Conservation (phyloP, 2,888 invertebrate genomes). For the Linyphia triangularis region DNA sequence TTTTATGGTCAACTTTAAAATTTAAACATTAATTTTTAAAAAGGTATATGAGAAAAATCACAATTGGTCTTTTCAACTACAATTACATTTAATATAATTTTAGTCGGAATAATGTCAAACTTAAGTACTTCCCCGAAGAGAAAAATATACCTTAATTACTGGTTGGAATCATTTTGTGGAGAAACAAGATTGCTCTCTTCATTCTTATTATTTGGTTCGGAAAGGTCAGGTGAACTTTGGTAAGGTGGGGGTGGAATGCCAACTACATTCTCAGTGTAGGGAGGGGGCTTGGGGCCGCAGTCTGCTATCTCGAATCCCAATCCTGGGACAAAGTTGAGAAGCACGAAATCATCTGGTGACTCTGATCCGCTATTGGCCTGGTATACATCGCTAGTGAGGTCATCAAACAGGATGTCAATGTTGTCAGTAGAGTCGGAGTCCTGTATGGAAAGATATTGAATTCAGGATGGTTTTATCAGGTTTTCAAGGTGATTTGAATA, state of each 20-base stretch:
- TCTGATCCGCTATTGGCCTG: slow-evolving; percentile 32
- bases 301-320: slow-evolving; percentile 81
- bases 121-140: background rate
- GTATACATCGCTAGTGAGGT: slow-evolving; percentile 31
- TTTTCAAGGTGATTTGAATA: too few species aligned
- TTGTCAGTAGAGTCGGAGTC: slow-evolving; percentile 55
- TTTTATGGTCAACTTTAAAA: too few species aligned
- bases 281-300: slow-evolving; percentile 80
- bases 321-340: slow-evolving; percentile 81
- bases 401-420: slow-evolving; percentile 46
- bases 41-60: too few species aligned
- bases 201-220: slow-evolving; percentile 24
- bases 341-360: slow-evolving; percentile 77
- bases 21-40: too few species aligned
- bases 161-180: background rate
- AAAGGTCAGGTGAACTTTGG: slow-evolving; percentile 78
- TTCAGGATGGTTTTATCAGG: too few species aligned
- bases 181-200: background rate
- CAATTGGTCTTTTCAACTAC: too few species aligned
- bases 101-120: background rate
- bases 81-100: too few species aligned
- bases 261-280: slow-evolving; percentile 80
- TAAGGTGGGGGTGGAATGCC: slow-evolving; percentile 82
- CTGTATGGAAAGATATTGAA: too few species aligned
- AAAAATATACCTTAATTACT: background rate